phyloP scores from a whole-genome alignment of 1,140 invertebrate genomes.

The Coenobita brevimanus region DNA sequence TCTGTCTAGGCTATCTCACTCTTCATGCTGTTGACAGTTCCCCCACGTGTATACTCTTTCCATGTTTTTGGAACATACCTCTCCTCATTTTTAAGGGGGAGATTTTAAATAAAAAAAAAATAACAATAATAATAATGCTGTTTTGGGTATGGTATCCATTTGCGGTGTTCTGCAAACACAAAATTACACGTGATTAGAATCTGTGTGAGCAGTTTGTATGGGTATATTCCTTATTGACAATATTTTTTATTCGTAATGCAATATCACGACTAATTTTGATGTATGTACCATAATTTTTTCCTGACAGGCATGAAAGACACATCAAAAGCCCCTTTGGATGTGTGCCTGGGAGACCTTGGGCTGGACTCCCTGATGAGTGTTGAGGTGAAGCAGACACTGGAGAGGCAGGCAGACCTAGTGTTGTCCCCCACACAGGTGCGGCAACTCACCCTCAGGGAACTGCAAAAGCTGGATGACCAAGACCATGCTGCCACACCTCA shows the following conservation, averaged over 20 bases:
- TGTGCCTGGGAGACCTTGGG: conserved; percentile 91
- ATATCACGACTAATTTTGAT: too few species aligned
- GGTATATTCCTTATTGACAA: too few species aligned
- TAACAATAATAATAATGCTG: conserved; percentile 41
- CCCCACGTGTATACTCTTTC: too few species aligned
- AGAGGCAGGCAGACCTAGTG: conserved; percentile 91
- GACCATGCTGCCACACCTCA: conserved; percentile 72
- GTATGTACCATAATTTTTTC: too few species aligned
- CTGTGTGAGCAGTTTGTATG: too few species aligned
- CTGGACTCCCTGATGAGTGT: conserved; percentile 99
- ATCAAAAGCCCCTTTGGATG: conserved; percentile 81
- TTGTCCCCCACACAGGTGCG: conserved; percentile 93
- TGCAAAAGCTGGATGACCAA: conserved; percentile 80
- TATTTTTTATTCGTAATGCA: too few species aligned
- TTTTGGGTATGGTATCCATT: too few species aligned
- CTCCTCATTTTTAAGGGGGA: neutral
- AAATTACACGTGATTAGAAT: too few species aligned
- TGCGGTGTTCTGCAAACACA: too few species aligned
- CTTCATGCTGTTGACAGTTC: too few species aligned
- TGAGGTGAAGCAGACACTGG: conserved; percentile 97
- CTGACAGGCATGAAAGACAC: conserved; percentile 84
- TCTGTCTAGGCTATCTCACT: too few species aligned
- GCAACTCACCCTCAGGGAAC: conserved; percentile 82
- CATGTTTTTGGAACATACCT: too few species aligned
- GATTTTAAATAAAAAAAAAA: neutral